A percentile compares a stretch with the other conserved stretches of the same genome.
These are phyloP conservation scores for Pogonomyrmex californicus DNA, from an alignment of 1,140 invertebrate species.

Conservation along the genomic window DNA sequence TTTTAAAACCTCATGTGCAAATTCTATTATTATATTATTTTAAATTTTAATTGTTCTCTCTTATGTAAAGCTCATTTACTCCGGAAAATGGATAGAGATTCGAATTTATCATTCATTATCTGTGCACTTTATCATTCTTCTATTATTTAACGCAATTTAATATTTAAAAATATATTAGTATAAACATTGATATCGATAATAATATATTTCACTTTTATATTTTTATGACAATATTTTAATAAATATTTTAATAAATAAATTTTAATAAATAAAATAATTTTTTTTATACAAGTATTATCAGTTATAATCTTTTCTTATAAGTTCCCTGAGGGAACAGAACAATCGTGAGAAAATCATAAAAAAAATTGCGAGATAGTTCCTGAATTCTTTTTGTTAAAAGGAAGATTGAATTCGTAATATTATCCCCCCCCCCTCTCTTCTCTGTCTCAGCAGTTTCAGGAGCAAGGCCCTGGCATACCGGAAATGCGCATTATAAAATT, in stretches of 20 bases:
- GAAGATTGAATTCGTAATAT: slow-evolving; percentile 9
- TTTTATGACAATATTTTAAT: too few species aligned
- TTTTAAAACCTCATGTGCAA: neutral
- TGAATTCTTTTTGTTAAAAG: slow-evolving; percentile 33
- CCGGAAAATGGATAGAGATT: neutral
- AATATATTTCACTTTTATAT: too few species aligned
- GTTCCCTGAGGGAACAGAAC: neutral
- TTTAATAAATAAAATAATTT: too few species aligned
- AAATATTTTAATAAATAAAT: too few species aligned
- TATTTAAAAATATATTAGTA: too few species aligned
- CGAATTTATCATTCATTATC: neutral
- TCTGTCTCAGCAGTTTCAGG: slow-evolving; percentile 43
- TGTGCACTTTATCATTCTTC: neutral
- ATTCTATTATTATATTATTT: neutral
- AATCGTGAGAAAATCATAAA: neutral
- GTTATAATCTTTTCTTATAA: neutral
- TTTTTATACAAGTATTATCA: neutral
- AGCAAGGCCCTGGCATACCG: neutral
- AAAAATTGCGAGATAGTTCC: neutral
- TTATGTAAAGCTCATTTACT: neutral
- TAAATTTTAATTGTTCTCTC: neutral
- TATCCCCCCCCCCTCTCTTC: neutral
- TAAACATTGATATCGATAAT: too few species aligned
- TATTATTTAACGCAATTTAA: neutral
- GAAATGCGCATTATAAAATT: slow-evolving; percentile 79